These are phyloP conservation scores for Coreius guichenoti DNA, from an alignment of 2,797 vertebrate genomes.

Conservation along the genomic window DNA sequence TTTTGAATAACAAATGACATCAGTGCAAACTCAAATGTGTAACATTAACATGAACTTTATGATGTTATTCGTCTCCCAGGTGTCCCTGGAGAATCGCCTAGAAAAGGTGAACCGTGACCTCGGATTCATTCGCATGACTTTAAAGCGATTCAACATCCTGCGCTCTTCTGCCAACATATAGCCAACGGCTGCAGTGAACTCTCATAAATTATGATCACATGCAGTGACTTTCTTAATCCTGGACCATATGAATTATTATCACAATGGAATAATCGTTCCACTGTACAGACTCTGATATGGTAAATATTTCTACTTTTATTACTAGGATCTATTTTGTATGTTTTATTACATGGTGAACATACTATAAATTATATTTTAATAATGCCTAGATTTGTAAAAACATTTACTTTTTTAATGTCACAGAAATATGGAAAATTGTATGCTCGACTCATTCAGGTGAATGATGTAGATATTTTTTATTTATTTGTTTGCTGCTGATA, in stretches of 20 bases:
- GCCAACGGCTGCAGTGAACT: constrained; percentile 75
- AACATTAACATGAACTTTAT: neutral
- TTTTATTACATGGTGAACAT: constrained; percentile 59
- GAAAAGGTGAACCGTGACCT: constrained; percentile 91
- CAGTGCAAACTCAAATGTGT: no score
- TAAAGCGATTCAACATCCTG: constrained; percentile 93
- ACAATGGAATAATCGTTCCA: constrained; percentile 9
- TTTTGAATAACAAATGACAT: neutral
- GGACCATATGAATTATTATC: constrained; percentile 29
- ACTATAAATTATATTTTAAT: constrained; percentile 77
- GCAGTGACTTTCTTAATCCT: constrained; percentile 3
- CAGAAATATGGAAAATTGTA: constrained; percentile 61
- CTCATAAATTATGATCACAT: constrained; percentile 25
- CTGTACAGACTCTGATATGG: constrained; percentile 52
- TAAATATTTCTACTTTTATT: constrained; percentile 66
- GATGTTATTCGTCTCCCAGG: constrained; percentile 71
- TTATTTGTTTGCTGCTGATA: constrained; percentile 47
- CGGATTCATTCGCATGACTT: constrained; percentile 93
- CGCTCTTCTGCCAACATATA: constrained; percentile 90
- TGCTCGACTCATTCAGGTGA: constrained; percentile 67
- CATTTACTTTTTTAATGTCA: constrained; percentile 77
- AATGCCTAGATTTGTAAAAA: constrained; percentile 75
- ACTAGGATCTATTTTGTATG: constrained; percentile 63
- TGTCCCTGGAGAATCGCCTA: constrained; percentile 92
- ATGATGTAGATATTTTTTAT: constrained; percentile 61